Conservation (phyloP, 2,888 invertebrate genomes). For the Gymnocheta viridis region DNA sequence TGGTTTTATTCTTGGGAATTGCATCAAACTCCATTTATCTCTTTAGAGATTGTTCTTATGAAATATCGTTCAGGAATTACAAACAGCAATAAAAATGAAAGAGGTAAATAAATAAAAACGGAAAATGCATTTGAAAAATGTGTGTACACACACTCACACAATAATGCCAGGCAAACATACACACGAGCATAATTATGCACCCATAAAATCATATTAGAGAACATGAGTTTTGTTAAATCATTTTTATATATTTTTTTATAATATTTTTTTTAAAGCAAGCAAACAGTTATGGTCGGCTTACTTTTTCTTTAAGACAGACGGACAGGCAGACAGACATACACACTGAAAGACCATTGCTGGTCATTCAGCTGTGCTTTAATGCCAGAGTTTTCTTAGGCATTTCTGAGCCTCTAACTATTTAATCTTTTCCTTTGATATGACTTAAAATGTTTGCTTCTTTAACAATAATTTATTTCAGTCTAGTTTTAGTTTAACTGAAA, state of each 20-base stretch:
- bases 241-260: slow-evolving; percentile 10
- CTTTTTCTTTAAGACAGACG: not conserved
- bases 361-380: not conserved
- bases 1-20: not conserved
- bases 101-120: not conserved
- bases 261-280: not conserved
- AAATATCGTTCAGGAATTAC: slow-evolving; percentile 47
- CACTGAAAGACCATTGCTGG: too few relatives aligned
- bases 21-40: not conserved
- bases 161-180: not conserved
- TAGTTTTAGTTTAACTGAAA: not conserved
- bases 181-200: slow-evolving; percentile 25
- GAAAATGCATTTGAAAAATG: slow-evolving; percentile 26
- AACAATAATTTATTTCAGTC: not conserved
- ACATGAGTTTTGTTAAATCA: slow-evolving; percentile 25
- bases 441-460: not conserved
- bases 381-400: not conserved
- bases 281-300: slow-evolving; percentile 16
- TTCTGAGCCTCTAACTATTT: not conserved
- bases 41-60: slow-evolving; percentile 10
- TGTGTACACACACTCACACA: not conserved
- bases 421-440: not conserved
- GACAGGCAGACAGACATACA: too few relatives aligned
- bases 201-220: slow-evolving; percentile 23
- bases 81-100: slow-evolving; percentile 14